Evolutionary conservation across 2,888 invertebrate species (phyloP).

Genomic region (Corythucha ciliata): DNA sequence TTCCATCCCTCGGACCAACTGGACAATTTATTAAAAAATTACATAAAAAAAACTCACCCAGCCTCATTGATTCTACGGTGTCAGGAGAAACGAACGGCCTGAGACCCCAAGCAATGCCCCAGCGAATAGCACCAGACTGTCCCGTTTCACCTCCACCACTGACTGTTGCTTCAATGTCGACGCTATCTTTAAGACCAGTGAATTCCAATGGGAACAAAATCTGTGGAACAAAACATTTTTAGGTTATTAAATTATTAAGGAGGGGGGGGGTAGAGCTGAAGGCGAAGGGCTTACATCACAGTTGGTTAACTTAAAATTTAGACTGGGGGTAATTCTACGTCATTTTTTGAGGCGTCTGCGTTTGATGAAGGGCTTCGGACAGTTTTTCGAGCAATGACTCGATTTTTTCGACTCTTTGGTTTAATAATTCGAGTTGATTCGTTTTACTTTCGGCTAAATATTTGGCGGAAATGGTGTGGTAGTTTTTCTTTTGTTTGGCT

Average conservation of each 20-base stretch:
- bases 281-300: not conserved
- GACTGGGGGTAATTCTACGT: conserved; percentile 8
- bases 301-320: not conserved
- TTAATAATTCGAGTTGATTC: conserved; percentile 18
- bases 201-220: conserved; percentile 77
- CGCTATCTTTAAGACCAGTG: conserved; percentile 59
- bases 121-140: conserved; percentile 81
- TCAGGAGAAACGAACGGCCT: conserved; percentile 70
- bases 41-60: conserved; percentile 49
- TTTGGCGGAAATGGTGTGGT: conserved; percentile 29
- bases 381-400: conserved; percentile 27
- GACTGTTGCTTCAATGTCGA: conserved; percentile 74
- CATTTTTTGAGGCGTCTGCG: conserved; percentile 10
- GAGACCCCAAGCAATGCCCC: conserved; percentile 75
- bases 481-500: conserved; percentile 49
- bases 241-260: not conserved
- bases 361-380: conserved; percentile 16
- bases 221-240: too few relatives aligned
- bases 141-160: conserved; percentile 64
- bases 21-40: too few relatives aligned
- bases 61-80: conserved; percentile 71
- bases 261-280: not conserved
- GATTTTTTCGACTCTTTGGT: conserved; percentile 25
- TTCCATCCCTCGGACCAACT: too few relatives aligned
- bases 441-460: conserved; percentile 14